Percentiles rank a stretch among this genome's conserved stretches.
phyloP scores from a whole-genome alignment of 1,140 invertebrate genomes.

The Ceratoteleas bidentatus region DNA sequence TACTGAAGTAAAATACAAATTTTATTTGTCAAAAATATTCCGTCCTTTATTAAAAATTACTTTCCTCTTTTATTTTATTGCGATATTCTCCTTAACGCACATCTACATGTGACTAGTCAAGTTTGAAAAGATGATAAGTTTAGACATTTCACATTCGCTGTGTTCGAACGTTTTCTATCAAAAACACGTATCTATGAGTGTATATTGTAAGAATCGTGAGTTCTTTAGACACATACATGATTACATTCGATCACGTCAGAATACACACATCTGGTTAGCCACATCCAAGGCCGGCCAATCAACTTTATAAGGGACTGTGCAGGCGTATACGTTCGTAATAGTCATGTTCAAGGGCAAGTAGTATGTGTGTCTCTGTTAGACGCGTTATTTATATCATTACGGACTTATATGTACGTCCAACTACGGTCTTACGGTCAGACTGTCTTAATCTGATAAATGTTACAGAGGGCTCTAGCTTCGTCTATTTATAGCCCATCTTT shows the following conservation, averaged over 20 bases:
- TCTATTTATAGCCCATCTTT: not conserved
- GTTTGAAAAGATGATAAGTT: too few relatives aligned
- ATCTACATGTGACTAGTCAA: too few relatives aligned
- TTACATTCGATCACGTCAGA: constrained; percentile 44
- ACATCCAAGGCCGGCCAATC: constrained; percentile 66
- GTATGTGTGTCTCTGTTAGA: constrained; percentile 35
- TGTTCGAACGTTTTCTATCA: constrained; percentile 2
- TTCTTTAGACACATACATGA: constrained; percentile 32
- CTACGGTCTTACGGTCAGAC: constrained; percentile 15
- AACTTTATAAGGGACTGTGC: constrained; percentile 57
- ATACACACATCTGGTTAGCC: constrained; percentile 55
- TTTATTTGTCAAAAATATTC: too few relatives aligned
- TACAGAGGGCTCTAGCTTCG: not conserved
- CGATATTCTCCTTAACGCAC: too few relatives aligned
- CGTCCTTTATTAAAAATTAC: too few relatives aligned
- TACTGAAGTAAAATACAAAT: too few relatives aligned
- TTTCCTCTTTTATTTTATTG: too few relatives aligned
- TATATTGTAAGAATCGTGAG: constrained; percentile 9
- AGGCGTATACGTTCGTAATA: constrained; percentile 46
- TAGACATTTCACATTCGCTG: not conserved
- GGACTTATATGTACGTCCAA: constrained; percentile 17
- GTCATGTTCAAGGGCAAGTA: constrained; percentile 59
- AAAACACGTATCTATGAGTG: constrained; percentile 1
- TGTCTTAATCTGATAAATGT: not conserved
- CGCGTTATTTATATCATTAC: constrained; percentile 52